Conservation (phyloP, 2,797 vertebrate genomes). For the Hephaestus fuliginosus region DNA sequence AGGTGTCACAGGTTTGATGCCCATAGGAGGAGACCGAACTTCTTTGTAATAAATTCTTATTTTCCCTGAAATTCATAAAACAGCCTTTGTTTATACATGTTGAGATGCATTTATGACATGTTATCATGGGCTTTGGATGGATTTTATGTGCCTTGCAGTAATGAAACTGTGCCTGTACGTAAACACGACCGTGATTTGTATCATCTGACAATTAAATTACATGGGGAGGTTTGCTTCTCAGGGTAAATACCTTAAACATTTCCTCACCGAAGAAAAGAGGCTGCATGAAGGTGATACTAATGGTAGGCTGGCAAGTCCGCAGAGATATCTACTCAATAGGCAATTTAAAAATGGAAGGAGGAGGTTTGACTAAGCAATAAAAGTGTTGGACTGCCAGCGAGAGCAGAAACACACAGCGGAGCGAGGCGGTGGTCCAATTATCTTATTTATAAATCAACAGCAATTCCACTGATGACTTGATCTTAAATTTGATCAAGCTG, state of each 20-base stretch:
- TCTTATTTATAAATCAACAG: constrained; percentile 98
- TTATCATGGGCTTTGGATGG: constrained; percentile 38
- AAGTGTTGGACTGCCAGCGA: constrained; percentile 79
- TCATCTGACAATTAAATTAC: constrained; percentile 73
- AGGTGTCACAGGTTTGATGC: constrained; percentile 40
- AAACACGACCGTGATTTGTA: constrained; percentile 54
- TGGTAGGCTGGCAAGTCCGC: constrained; percentile 88
- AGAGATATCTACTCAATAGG: constrained; percentile 94
- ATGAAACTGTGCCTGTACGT: constrained; percentile 36
- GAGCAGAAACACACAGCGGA: constrained; percentile 33
- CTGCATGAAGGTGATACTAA: constrained; percentile 90
- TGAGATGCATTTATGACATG: constrained; percentile 38
- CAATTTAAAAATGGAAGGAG: constrained; percentile 99
- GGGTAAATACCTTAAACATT: constrained; percentile 60
- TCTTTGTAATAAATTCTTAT: constrained; percentile 2
- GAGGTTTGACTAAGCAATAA: constrained; percentile 98
- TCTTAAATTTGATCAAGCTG: constrained; percentile 93
- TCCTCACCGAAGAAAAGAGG: constrained; percentile 81
- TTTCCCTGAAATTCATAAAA: constrained; percentile 39
- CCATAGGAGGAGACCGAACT: constrained; percentile 2
- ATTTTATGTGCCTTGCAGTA: constrained; percentile 45
- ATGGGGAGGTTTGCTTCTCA: constrained; percentile 13
- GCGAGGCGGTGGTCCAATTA: constrained; percentile 84
- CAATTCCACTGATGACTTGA: constrained; percentile 95
- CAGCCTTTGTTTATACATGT: constrained; percentile 26